Conservation (phyloP, 2,113 vertebrate genomes). For the Anoplopoma fimbria region DNA sequence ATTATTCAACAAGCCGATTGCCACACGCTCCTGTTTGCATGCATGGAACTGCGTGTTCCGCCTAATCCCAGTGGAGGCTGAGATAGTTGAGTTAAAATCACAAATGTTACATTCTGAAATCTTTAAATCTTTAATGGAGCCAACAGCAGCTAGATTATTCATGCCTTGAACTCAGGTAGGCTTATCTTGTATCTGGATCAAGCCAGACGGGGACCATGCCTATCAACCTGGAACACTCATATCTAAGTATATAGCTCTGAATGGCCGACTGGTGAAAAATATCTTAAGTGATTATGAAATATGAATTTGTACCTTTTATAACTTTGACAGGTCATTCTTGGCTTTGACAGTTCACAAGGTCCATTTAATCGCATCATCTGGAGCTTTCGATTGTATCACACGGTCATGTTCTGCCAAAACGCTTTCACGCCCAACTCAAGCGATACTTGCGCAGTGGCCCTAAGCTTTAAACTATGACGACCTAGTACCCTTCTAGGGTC, state of each 20-base stretch:
- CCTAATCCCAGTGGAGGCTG: constrained; percentile 21
- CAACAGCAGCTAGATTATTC: constrained; percentile 25
- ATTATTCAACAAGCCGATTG: constrained; percentile 6
- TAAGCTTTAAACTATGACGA: not conserved
- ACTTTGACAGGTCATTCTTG: not conserved
- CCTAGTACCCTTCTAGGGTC: not conserved
- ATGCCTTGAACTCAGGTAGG: constrained; percentile 26
- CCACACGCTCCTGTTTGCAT: not conserved
- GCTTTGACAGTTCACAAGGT: not conserved
- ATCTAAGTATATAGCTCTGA: not conserved
- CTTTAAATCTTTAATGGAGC: constrained; percentile 35
- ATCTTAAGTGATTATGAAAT: not conserved
- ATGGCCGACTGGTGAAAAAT: not conserved
- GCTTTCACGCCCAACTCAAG: not conserved
- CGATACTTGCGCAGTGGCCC: not conserved
- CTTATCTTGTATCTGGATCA: constrained; percentile 24
- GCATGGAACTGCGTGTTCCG: not conserved
- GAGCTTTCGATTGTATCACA: not conserved
- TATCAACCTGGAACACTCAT: not conserved
- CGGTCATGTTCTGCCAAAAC: not conserved
- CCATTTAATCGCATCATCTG: not conserved
- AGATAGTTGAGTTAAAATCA: constrained; percentile 4
- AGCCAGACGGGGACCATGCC: not conserved
- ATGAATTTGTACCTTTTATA: not conserved
- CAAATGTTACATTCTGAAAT: constrained; percentile 17